These are phyloP conservation scores for Trematomus bernacchii DNA, from an alignment of 2,797 vertebrate genomes.

Conservation along the genomic window DNA sequence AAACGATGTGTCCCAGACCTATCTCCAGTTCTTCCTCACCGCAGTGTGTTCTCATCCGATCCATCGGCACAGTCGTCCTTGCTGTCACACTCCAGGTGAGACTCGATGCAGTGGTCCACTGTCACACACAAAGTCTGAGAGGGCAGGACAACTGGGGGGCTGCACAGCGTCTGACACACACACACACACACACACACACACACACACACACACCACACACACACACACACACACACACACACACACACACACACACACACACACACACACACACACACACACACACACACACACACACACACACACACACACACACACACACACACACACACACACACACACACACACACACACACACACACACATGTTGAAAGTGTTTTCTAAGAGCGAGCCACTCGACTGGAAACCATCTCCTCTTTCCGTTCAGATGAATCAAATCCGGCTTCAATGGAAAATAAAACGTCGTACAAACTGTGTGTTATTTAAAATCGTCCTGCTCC, in stretches of 20 bases:
- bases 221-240: too few relatives aligned
- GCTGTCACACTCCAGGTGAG: conserved; percentile 89
- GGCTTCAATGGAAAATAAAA: conserved; percentile 4
- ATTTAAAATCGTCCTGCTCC: conserved; percentile 46
- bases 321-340: too few relatives aligned
- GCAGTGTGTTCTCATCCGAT: conserved; percentile 90
- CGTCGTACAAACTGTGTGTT: conserved; percentile 25
- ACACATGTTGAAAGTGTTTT: background rate
- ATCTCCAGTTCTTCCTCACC: conserved; percentile 82
- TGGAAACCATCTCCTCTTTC: background rate
- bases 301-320: too few relatives aligned
- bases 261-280: too few relatives aligned
- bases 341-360: too few relatives aligned
- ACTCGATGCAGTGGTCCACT: conserved; percentile 89
- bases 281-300: too few relatives aligned
- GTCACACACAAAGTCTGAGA: conserved; percentile 89
- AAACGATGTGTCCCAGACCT: too few relatives aligned
- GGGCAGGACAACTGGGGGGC: conserved; percentile 84
- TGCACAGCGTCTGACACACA: conserved; percentile 79
- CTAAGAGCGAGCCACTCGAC: background rate
- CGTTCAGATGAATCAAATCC: conserved; percentile 12
- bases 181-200: too few relatives aligned
- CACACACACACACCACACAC: too few relatives aligned
- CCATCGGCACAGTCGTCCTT: conserved; percentile 90
- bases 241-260: too few relatives aligned